phyloP scores from a whole-genome alignment of 2,797 vertebrate species.

The Dermochelys coriacea region DNA sequence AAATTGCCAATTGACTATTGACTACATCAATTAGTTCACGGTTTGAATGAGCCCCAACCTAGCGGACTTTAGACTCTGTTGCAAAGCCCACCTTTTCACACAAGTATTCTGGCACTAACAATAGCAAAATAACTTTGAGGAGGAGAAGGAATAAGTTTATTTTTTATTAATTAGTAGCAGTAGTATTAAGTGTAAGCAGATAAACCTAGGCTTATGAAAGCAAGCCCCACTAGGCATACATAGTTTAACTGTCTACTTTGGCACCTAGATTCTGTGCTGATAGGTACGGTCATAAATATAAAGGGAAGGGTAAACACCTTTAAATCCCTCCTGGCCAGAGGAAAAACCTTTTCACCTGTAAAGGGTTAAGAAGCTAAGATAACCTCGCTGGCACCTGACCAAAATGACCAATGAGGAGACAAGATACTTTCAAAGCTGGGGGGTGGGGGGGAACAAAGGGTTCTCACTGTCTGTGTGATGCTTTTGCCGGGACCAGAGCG shows the following conservation, averaged over 20 bases:
- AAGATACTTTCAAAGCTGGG: too few species aligned
- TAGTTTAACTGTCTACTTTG: not conserved
- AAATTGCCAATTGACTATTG: not conserved
- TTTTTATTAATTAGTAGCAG: not conserved
- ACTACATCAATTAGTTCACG: not conserved
- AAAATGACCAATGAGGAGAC: too few species aligned
- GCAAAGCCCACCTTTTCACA: not conserved
- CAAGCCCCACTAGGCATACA: not conserved
- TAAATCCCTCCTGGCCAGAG: too few species aligned
- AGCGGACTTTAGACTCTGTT: not conserved
- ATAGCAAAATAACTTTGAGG: not conserved
- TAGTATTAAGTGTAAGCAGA: not conserved
- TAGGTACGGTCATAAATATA: too few species aligned
- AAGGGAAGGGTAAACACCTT: too few species aligned
- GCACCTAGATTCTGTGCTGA: not conserved
- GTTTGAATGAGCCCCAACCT: not conserved
- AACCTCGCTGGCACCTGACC: too few species aligned
- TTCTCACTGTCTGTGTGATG: too few species aligned
- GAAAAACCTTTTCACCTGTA: too few species aligned
- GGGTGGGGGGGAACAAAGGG: too few species aligned
- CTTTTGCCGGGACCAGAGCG: too few species aligned
- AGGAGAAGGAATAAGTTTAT: not conserved
- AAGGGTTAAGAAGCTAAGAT: too few species aligned
- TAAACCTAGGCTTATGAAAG: not conserved
- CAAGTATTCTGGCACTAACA: not conserved